A percentile compares a stretch with the other conserved stretches of the same genome.
phyloP scores from a whole-genome alignment of 2,797 vertebrate species.

The Remorina albescens region DNA sequence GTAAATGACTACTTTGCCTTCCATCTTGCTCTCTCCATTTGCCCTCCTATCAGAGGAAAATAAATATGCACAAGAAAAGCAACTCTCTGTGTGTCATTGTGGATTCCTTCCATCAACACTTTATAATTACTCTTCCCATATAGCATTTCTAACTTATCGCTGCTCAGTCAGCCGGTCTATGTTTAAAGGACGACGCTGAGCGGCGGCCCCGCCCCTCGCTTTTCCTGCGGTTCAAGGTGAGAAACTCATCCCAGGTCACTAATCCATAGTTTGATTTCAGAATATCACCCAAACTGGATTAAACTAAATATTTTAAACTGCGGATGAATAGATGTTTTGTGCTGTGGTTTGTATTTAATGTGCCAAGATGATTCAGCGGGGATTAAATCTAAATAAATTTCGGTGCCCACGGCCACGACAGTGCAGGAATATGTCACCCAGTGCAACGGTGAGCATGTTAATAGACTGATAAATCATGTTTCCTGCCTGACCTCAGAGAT shows the following conservation, averaged over 20 bases:
- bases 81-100: not conserved
- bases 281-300: not conserved
- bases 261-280: not conserved
- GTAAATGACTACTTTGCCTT: slow-evolving; percentile 56
- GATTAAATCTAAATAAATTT: too few relatives aligned
- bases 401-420: too few relatives aligned
- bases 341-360: too few relatives aligned
- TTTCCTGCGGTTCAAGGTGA: not conserved
- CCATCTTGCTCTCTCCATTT: slow-evolving; percentile 32
- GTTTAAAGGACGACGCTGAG: slow-evolving; percentile 3
- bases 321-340: too few relatives aligned
- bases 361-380: too few relatives aligned
- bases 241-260: not conserved
- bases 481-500: too few relatives aligned
- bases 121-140: slow-evolving; percentile 21
- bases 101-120: slow-evolving; percentile 1
- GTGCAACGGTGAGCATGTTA: not conserved
- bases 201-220: too few relatives aligned
- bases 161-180: not conserved
- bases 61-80: slow-evolving; percentile 10
- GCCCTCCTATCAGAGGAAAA: slow-evolving; percentile 19
- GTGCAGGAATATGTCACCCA: not conserved
- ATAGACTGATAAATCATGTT: too few relatives aligned
- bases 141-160: slow-evolving; percentile 1
- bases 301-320: too few relatives aligned